phyloP scores from a whole-genome alignment of 1,140 invertebrate genomes.

The Macrosteles quadrilineatus region DNA sequence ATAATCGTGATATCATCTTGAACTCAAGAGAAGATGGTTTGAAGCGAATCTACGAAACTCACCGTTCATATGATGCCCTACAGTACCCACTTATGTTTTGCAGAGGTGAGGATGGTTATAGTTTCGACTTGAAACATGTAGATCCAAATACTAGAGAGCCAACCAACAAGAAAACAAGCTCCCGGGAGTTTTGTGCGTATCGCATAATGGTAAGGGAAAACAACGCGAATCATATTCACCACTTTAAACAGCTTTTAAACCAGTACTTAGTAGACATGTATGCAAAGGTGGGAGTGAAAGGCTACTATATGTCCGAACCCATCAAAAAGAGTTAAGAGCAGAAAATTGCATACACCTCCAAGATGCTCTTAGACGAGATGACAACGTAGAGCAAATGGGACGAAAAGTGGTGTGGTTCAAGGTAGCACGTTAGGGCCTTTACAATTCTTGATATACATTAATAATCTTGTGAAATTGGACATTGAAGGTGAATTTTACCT shows the following conservation, averaged over 20 bases:
- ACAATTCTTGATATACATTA: too few species aligned
- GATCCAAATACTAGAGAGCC: constrained; percentile 21
- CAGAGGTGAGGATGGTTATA: constrained; percentile 42
- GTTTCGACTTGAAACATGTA: constrained; percentile 23
- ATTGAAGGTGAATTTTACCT: too few species aligned
- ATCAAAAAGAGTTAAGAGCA: constrained; percentile 42
- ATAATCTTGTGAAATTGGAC: too few species aligned
- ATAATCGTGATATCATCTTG: constrained; percentile 44
- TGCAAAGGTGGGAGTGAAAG: constrained; percentile 52
- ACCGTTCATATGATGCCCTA: constrained; percentile 47
- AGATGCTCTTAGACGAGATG: constrained; percentile 43
- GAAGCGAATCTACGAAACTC: constrained; percentile 39
- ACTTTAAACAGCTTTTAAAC: constrained; percentile 44
- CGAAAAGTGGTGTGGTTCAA: too few species aligned
- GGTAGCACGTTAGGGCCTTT: too few species aligned
- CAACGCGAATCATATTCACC: constrained; percentile 35
- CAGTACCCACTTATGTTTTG: constrained; percentile 49
- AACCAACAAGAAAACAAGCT: constrained; percentile 42
- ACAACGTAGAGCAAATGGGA: constrained; percentile 31
- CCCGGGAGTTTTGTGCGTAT: constrained; percentile 43
- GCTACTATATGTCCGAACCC: constrained; percentile 47
- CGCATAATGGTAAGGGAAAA: constrained; percentile 36
- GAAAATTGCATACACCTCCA: constrained; percentile 44
- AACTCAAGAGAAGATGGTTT: constrained; percentile 36
- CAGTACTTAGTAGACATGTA: constrained; percentile 52